Conservation (phyloP, 2,797 vertebrate genomes). For the Gila robusta region DNA sequence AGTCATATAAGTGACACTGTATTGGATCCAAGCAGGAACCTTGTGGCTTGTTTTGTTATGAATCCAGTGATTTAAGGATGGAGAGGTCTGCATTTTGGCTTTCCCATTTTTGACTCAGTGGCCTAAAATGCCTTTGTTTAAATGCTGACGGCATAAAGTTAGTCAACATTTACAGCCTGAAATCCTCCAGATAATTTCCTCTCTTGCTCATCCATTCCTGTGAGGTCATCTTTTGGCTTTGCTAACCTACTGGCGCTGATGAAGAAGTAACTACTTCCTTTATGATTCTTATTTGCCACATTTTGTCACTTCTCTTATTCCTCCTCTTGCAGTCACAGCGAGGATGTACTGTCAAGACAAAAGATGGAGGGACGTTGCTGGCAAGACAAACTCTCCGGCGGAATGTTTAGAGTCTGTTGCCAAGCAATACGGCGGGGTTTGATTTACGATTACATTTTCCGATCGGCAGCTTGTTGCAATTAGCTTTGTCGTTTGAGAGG, state of each 20-base stretch:
- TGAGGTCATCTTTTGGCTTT: constrained; percentile 44
- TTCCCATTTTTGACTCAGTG: constrained; percentile 10
- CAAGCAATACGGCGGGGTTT: constrained; percentile 76
- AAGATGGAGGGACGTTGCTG: constrained; percentile 67
- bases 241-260: constrained; percentile 9
- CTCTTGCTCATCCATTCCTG: constrained; percentile 25
- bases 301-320: constrained; percentile 40
- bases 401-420: constrained; percentile 79
- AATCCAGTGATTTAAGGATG: constrained; percentile 2
- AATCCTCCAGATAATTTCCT: constrained; percentile 29
- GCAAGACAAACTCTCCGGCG: constrained; percentile 72
- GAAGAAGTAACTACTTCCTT: constrained; percentile 19
- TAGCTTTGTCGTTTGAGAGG: constrained; percentile 69
- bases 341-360: constrained; percentile 31
- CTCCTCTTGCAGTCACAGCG: constrained; percentile 36
- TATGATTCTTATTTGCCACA: constrained; percentile 1
- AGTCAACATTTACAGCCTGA: constrained; percentile 27
- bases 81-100: constrained; percentile 17
- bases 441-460: constrained; percentile 78
- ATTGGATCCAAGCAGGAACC: background rate
- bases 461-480: constrained; percentile 79
- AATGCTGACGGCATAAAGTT: background rate
- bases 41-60: constrained; percentile 11
- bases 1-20: background rate
- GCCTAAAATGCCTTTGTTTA: constrained; percentile 42